These are phyloP conservation scores for Thalassophryne amazonica DNA, from an alignment of 2,797 vertebrate genomes.

Conservation along the genomic window DNA sequence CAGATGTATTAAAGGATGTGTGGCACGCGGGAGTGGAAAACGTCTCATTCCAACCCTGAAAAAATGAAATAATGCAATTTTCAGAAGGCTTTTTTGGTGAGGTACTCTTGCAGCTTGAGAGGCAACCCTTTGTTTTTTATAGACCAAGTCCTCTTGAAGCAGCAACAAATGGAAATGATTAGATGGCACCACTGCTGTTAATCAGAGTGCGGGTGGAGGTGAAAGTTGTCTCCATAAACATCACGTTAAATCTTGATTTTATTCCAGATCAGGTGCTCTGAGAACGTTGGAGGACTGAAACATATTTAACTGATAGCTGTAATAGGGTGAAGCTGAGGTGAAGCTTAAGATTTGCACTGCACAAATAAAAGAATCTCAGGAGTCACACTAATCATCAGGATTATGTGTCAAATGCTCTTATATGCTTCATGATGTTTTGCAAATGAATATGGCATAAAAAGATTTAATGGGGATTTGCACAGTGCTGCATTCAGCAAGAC, in stretches of 20 bases:
- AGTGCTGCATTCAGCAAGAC: too few species aligned
- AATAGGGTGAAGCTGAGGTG: background rate
- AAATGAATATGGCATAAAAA: too few species aligned
- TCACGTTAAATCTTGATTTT: slow-evolving; percentile 1
- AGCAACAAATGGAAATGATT: slow-evolving; percentile 53
- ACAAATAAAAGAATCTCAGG: background rate
- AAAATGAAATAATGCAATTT: slow-evolving; percentile 33
- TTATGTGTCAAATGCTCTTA: background rate
- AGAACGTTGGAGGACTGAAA: slow-evolving; percentile 5
- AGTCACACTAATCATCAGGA: background rate
- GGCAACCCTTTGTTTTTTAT: slow-evolving; percentile 41
- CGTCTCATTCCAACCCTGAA: slow-evolving; percentile 51
- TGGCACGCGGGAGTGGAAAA: slow-evolving; percentile 38
- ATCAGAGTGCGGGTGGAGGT: background rate
- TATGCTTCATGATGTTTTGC: background rate
- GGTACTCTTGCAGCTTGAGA: slow-evolving; percentile 20
- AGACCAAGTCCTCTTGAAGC: slow-evolving; percentile 45
- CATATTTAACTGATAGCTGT: slow-evolving; percentile 16
- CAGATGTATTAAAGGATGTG: slow-evolving; percentile 34
- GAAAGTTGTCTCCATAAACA: slow-evolving; percentile 1
- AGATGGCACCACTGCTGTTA: slow-evolving; percentile 16
- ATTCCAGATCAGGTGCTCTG: slow-evolving; percentile 10
- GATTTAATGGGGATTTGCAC: too few species aligned
- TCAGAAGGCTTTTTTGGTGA: slow-evolving; percentile 8
- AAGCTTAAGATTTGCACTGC: background rate